Evolutionary conservation across 2,797 vertebrate species (phyloP), one percentile per base, ranked within the genome.

Genomic region (Pangasius djambal): DNA sequence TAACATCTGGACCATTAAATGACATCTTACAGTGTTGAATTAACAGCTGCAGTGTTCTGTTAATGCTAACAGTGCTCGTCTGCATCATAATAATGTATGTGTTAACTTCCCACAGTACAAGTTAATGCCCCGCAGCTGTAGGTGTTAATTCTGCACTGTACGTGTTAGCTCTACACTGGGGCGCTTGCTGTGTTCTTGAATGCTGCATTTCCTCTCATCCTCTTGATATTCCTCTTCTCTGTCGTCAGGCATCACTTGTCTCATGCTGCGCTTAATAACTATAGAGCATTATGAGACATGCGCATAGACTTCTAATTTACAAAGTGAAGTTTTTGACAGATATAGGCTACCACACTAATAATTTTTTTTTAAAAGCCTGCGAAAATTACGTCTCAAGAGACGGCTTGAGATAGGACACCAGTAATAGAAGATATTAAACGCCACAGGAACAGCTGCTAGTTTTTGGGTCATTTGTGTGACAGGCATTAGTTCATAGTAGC

Each of bases 171-270:
- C 67, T 70, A 55, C 10, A 12, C n/a, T 55, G 83, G 50, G 67
- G 83, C 20, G 20, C 55, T 37, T 85, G 65, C 83, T 70, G 83
- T 72, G 25, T 61, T 77, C 70, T 40, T 83, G 55, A 83, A 75
- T 34, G 81, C 77, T 48, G 81, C 87, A 61, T 28, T 87, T 87
- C 48, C 48, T 79, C 44, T 65, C 61, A 52, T 79, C 75, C 61
- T 69, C 61, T 37, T 37, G 75, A 67, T 82, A 67, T 87, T 78
- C 78, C 34, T 87, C 77, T 52, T 70, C 63, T 57, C 63, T 70
- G 86, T 57, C 78, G 37, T 40, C 86, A 70, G 86, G 65, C 86
- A 87, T 87, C 86, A 82, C 63, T 87, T 55, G 65, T 87, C 86
- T 67, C 22, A 15, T 1, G 16, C 77, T 82, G 63, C 22, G 28